Percentiles rank a stretch among this genome's conserved stretches.
These are phyloP conservation scores for Tiliqua scincoides DNA, from an alignment of 2,113 vertebrate species.

Conservation along the genomic window DNA sequence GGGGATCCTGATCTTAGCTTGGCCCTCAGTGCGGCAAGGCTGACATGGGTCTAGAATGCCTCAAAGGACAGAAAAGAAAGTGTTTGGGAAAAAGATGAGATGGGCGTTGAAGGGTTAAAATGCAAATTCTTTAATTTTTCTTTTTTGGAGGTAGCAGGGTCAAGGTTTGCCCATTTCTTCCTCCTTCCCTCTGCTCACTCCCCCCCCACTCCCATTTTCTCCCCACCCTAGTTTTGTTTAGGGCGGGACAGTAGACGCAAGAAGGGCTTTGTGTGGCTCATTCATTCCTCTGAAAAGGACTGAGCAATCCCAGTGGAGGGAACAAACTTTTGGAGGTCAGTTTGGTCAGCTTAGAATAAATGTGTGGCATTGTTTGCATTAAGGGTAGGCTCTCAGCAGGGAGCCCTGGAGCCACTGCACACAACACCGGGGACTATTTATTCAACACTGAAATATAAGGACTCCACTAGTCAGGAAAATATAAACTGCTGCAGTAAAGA, in stretches of 20 bases:
- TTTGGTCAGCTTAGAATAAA: conserved; percentile 92
- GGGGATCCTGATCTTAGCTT: conserved; percentile 64
- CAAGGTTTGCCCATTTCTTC: conserved; percentile 78
- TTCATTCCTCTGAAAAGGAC: conserved; percentile 88
- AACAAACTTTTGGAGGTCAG: conserved; percentile 95
- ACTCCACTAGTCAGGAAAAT: conserved; percentile 69
- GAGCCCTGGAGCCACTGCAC: conserved; percentile 84
- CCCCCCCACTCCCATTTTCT: conserved; percentile 33
- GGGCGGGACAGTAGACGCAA: conserved; percentile 73
- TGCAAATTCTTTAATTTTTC: conserved; percentile 79
- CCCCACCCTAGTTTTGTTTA: conserved; percentile 62
- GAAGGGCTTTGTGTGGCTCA: conserved; percentile 86
- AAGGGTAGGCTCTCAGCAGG: conserved; percentile 95
- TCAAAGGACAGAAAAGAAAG: conserved; percentile 70
- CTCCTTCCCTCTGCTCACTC: conserved; percentile 32
- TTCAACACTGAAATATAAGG: conserved; percentile 77
- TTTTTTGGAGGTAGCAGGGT: conserved; percentile 73
- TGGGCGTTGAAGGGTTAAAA: conserved; percentile 72
- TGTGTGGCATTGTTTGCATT: conserved; percentile 91
- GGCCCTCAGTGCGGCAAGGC: conserved; percentile 52
- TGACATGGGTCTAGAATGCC: conserved; percentile 52
- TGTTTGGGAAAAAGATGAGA: conserved; percentile 31
- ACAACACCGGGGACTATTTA: conserved; percentile 74
- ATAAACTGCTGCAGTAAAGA: conserved; percentile 55
- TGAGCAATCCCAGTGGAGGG: conserved; percentile 84